Evolutionary conservation across 2,888 invertebrate genomes (phyloP).

Genomic region (Bibio marci): DNA sequence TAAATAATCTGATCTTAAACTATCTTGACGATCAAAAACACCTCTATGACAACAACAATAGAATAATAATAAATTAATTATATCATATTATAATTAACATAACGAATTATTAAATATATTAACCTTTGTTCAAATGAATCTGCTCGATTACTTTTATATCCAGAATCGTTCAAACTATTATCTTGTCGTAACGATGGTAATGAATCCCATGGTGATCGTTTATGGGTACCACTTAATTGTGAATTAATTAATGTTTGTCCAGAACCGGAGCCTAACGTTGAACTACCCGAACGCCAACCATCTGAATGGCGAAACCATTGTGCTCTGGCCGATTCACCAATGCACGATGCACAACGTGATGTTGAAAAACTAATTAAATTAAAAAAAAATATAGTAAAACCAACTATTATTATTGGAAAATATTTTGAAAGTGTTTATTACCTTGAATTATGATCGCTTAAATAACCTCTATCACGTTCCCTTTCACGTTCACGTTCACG

Average conservation of each 20-base stretch:
- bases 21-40: slow-evolving; percentile 77
- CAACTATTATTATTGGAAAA: background rate
- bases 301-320: slow-evolving; percentile 85
- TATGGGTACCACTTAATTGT: slow-evolving; percentile 34
- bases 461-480: slow-evolving; percentile 52
- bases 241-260: slow-evolving; percentile 34
- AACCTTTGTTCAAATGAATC: slow-evolving; percentile 80
- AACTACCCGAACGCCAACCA: slow-evolving; percentile 66
- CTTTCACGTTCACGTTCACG: slow-evolving; percentile 56
- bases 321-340: slow-evolving; percentile 75
- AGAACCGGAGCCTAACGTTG: slow-evolving; percentile 44
- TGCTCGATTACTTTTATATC: slow-evolving; percentile 69
- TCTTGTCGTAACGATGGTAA: slow-evolving; percentile 71
- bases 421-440: slow-evolving; percentile 21
- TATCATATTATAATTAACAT: too few species aligned
- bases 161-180: slow-evolving; percentile 72
- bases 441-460: slow-evolving; percentile 64
- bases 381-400: background rate
- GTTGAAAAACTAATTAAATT: slow-evolving; percentile 34
- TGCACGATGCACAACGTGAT: slow-evolving; percentile 67
- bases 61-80: slow-evolving; percentile 1
- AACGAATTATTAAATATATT: slow-evolving; percentile 9
- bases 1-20: slow-evolving; percentile 74
- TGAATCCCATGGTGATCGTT: slow-evolving; percentile 77
- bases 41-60: slow-evolving; percentile 38